Evolutionary conservation across 2,113 vertebrate genomes (phyloP), one percentile per base, ranked within the genome.

Genomic region (Macquaria ambigua): DNA sequence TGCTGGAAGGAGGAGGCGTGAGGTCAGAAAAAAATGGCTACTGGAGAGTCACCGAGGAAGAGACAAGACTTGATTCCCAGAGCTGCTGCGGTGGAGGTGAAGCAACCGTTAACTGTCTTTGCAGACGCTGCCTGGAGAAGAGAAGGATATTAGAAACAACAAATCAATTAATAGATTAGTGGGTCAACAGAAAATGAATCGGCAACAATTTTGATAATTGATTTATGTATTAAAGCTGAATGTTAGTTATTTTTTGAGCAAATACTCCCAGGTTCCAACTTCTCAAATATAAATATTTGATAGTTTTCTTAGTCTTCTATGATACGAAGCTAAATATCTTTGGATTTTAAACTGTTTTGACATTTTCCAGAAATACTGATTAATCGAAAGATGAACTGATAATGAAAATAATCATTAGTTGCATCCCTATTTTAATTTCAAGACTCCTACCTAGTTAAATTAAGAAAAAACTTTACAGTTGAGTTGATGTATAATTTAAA

Each of bases 61-160:
- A 82, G 78, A 79, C 0, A 55, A 74, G 61, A 59, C 21, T 8
- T 12, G 62, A 72, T 0, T 86, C 87, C 77, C 67, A 48, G 61
- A 82, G 77, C 61, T 14, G 71, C 39, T 48, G 71, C 18, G 21
- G 66, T 9, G 37, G 28, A 41, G 74, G 52, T 5, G 41, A n/a
- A n/a, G 20, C 39, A 7, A 43, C 58, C n/a, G 77, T 91, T 92
- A 94, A 68, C 90, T 86, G 84, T 95, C 92, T 87, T 70, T 95
- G 77, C 87, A 87, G 83, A 91, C 58, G 76, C 94, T 88, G 64
- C 94, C 96, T 96, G 79, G 4, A 62, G 66, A 69, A 28, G 56
- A 74, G 3, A 69, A 50, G n/a, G 16, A 31, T 21, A 14, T 31
- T 43, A 53, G 3, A 55, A 25, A 37, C 28, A 43, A 18, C 4